These are phyloP conservation scores for Incurvaria masculella DNA, from an alignment of 2,888 invertebrate species.

Conservation along the genomic window DNA sequence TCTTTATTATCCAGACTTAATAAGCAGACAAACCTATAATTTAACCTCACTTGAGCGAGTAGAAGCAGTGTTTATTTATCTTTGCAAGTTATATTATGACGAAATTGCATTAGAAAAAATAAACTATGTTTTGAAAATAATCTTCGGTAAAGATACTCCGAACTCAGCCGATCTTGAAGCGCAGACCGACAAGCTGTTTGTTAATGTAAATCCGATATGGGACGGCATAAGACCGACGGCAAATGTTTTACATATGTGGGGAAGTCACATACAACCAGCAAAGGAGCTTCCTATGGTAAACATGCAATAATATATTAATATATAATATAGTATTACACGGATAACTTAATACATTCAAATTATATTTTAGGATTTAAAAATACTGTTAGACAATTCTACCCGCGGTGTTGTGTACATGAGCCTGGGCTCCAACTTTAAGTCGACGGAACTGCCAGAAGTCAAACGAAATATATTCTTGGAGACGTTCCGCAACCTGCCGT, in stretches of 20 bases:
- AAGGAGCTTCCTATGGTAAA: conserved; percentile 22
- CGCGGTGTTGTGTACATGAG: conserved; percentile 42
- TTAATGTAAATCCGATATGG: conserved; percentile 27
- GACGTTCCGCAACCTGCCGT: conserved; percentile 32
- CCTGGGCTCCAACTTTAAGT: conserved; percentile 35
- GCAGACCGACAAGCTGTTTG: conserved; percentile 24
- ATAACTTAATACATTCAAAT: too few relatives aligned
- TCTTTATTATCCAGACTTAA: conserved; percentile 22
- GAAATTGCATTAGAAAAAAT: neutral
- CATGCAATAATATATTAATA: too few relatives aligned
- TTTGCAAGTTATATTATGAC: neutral
- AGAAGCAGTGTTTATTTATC: neutral
- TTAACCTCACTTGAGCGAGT: neutral
- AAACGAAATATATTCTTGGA: conserved; percentile 24
- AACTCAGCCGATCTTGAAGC: conserved; percentile 3
- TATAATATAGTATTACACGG: too few relatives aligned
- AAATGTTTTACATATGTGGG: conserved; percentile 25
- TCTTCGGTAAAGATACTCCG: conserved; percentile 2
- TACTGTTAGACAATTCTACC: conserved; percentile 30
- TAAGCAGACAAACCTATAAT: conserved; percentile 6
- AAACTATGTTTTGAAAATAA: neutral
- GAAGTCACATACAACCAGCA: conserved; percentile 14
- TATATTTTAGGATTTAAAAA: conserved; percentile 30
- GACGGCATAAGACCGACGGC: conserved; percentile 24
- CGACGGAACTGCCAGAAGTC: conserved; percentile 26